Percentiles rank a stretch among this genome's conserved stretches.
phyloP scores from a whole-genome alignment of 2,888 invertebrate species.

The Pandemis cinnamomeana region DNA sequence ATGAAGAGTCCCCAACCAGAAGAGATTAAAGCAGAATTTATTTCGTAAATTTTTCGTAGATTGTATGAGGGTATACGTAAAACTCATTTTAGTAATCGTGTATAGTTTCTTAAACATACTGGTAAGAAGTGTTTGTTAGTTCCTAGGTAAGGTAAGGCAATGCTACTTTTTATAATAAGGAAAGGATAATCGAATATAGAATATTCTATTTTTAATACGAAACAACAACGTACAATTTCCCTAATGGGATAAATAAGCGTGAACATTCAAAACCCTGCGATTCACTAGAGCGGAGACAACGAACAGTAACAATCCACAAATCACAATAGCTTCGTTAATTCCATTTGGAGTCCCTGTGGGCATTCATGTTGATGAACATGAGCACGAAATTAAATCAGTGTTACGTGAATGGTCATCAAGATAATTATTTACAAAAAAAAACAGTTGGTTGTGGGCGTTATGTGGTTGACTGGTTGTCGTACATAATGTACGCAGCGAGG shows the following conservation, averaged over 20 bases:
- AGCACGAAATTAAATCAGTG: constrained; percentile 55
- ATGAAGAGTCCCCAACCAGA: no score
- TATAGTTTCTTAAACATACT: no score
- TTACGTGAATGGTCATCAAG: constrained; percentile 59
- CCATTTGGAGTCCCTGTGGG: constrained; percentile 18
- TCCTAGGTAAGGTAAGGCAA: no score
- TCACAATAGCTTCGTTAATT: constrained; percentile 20
- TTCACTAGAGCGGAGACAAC: background rate
- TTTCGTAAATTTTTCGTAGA: no score
- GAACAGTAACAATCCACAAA: constrained; percentile 1
- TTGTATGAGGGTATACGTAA: no score
- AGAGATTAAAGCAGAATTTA: no score
- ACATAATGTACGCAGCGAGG: constrained; percentile 49
- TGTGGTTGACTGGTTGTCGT: constrained; percentile 43
- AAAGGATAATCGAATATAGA: no score
- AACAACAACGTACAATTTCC: background rate
- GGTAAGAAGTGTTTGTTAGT: no score
- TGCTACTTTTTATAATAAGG: no score
- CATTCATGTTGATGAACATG: constrained; percentile 32
- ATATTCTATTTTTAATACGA: background rate
- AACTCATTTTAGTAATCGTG: no score
- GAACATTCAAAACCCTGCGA: background rate
- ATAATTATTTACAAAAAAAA: constrained; percentile 59
- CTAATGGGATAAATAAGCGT: background rate
- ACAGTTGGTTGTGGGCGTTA: constrained; percentile 46